Evolutionary conservation across 1,140 invertebrate genomes (phyloP), one percentile per base, ranked within the genome.

Genomic region (Halesus radiatus): DNA sequence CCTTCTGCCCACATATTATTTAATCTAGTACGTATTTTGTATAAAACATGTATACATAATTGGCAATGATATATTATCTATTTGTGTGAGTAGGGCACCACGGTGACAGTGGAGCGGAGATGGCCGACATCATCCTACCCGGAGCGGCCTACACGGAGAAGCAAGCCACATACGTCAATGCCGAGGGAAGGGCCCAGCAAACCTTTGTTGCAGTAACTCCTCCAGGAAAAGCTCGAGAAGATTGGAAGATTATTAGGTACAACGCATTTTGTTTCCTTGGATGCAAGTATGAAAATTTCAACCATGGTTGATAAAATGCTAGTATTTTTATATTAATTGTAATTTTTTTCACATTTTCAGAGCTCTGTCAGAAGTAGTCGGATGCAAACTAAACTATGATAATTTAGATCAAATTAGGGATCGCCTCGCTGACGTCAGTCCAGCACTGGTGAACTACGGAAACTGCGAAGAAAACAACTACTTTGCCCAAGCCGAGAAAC

Each of bases 91-190:
- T 80, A 96, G 97, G 98, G 73, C 98, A 98, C 90, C 98, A 99
- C 90, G 98, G 98, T 73, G 98, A 99, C 88, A 91, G 89, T 81
- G 98, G 98, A 81, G 98, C 98, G 13, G 88, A 93, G 72, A 95
- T 98, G 81, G 98, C 98, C 77, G 98, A 99, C 89, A 92, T 96
- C 18, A 92, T 99, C 78, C 90, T 99, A 3, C 98, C 98, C 20
- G 98, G 97, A 76, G 96, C 97, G n/a, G 98, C 98, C 0, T 99
- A 99, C 87, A 99, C 98, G 1, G 98, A 99, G 91, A 99, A 99
- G 89, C 94, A 97, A 87, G 97, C 91, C 8, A 99, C 95, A 16
- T 99, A 98, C 89, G 97, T 99, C 0, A 99, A 99, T 88, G 99
- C 96, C 0, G 98, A 99, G 91, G 98, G 98, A 10, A 91, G 98